Conservation (phyloP, 64 coral and sea anemone genomes). For the Dendronephthya gigantea region DNA sequence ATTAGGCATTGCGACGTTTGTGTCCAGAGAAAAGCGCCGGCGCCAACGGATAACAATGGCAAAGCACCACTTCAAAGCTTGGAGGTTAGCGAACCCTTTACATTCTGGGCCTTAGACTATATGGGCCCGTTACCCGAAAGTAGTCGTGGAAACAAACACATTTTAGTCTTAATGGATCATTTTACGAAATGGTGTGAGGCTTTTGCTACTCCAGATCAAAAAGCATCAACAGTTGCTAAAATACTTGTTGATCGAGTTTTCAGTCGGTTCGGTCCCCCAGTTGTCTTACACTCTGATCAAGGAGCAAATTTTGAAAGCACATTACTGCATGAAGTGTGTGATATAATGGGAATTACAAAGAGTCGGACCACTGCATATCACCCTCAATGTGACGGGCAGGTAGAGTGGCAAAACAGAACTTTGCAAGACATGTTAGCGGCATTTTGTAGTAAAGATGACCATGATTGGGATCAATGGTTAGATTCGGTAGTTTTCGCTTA, state of each 20-base stretch:
- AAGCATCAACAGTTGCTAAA: neutral
- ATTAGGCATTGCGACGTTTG: neutral
- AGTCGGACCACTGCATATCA: neutral
- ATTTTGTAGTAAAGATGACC: neutral
- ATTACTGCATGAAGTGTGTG: neutral
- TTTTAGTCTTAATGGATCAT: neutral
- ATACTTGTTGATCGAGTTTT: neutral
- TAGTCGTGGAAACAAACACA: neutral
- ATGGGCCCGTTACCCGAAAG: neutral
- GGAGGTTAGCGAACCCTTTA: neutral
- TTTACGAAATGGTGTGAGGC: neutral
- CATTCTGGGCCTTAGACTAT: neutral
- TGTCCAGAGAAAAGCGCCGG: too few relatives aligned
- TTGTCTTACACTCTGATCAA: conserved; percentile 2
- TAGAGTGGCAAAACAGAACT: too few relatives aligned
- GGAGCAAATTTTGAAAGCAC: neutral
- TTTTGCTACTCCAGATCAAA: neutral
- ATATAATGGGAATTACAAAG: conserved; percentile 6
- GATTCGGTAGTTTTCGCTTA: too few relatives aligned
- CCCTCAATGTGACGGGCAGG: too few relatives aligned
- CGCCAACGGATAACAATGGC: neutral
- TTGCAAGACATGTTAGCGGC: too few relatives aligned
- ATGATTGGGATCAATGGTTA: too few relatives aligned
- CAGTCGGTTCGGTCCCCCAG: neutral
- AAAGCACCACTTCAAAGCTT: neutral